These are phyloP conservation scores for Torymus tubicola DNA, from an alignment of 2,888 invertebrate species.

Conservation along the genomic window DNA sequence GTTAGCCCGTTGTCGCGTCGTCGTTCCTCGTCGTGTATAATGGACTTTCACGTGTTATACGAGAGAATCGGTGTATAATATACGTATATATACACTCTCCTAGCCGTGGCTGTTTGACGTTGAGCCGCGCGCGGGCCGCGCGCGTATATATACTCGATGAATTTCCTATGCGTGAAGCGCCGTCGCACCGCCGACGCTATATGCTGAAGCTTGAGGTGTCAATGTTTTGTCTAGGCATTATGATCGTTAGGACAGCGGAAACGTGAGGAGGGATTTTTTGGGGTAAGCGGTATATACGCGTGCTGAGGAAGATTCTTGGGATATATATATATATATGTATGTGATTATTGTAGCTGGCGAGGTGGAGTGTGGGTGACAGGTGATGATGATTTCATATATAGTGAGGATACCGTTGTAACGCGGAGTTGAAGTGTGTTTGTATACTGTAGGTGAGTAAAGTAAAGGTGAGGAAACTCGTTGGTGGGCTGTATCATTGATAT, in stretches of 20 bases:
- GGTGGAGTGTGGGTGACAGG: too few species aligned
- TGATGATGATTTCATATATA: too few species aligned
- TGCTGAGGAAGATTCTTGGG: too few species aligned
- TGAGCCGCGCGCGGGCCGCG: background rate
- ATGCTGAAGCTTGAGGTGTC: slow-evolving; percentile 63
- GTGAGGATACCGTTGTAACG: too few species aligned
- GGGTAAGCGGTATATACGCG: too few species aligned
- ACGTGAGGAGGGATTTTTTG: slow-evolving; percentile 2
- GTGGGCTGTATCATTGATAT: too few species aligned
- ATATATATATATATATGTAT: too few species aligned
- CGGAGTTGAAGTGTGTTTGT: too few species aligned
- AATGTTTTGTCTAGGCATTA: slow-evolving; percentile 74
- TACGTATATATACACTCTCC: background rate
- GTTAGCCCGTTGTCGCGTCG: slow-evolving; percentile 50
- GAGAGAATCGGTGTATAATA: slow-evolving; percentile 61
- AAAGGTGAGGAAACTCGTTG: too few species aligned
- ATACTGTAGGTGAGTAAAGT: too few species aligned
- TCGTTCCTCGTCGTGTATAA: background rate
- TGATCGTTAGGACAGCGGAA: slow-evolving; percentile 59
- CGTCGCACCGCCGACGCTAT: slow-evolving; percentile 44
- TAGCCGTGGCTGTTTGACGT: slow-evolving; percentile 4
- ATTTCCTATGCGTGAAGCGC: background rate
- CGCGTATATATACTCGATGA: too few species aligned
- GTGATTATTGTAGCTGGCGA: too few species aligned
- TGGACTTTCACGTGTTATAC: slow-evolving; percentile 52